Base-by-base conservation (phyloP, 2,888 invertebrate species). In the Sminthurinus aureus region DNA sequence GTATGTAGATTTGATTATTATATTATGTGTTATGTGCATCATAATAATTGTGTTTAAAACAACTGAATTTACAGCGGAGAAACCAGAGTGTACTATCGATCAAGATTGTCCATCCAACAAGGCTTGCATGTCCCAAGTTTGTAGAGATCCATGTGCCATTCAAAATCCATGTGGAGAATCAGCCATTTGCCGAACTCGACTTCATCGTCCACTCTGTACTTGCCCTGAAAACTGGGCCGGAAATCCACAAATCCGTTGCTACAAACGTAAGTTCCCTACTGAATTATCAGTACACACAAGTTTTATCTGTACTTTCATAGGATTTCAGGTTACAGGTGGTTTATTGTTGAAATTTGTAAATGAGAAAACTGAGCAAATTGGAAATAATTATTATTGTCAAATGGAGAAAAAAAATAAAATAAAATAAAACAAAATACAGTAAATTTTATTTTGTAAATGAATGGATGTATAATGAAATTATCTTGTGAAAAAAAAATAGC, bases 221-320 rank as follows among this genome's bases (percentile, higher is more conserved):
- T 97, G 97, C 90, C 95, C 95, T 22, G 93, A 94, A 78, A 95
- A 95, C 86, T 96, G 95, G 91, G 96, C 95, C 80, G 97, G 97
- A 85, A 95, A 97, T 90, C 96, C 97, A 58, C 94, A 96, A 90
- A 91, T 94, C 26, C 93, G 93, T 86, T 97, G 97, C 89, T 96
- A 95, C 90, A 95, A 94, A 92, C 96, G 96, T 96, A 92, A 93
- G 94, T 88, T 51, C 51, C 3, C 12, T 6, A n/a, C 0, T 69
- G 20, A 69, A 69, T 71, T 9, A 71, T 71, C 24, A 20, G 26
- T 71, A 69, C 11, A 69, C 1, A 22, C 38, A 38, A 38, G 38
- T 1, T 38, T 38, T 38, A n/a, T n/a, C n/a, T n/a, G 52, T 13
- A 18, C 58, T 58, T 58, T 11, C 18, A 58, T 2, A 58, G 18